These are phyloP conservation scores for Brachynemurus nebulosus DNA, from an alignment of 2,888 invertebrate species.

Conservation along the genomic window DNA sequence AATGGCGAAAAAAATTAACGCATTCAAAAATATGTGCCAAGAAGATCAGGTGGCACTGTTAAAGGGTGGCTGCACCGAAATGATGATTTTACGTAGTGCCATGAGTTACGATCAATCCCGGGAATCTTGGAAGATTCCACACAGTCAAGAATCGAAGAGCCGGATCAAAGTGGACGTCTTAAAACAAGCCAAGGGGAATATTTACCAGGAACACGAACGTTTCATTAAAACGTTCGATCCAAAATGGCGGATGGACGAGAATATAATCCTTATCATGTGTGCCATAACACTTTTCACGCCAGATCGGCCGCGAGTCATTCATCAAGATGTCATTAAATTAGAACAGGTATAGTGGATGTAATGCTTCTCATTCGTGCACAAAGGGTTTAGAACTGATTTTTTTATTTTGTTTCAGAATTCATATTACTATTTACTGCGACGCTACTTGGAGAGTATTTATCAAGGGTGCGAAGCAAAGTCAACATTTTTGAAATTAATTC, in stretches of 20 bases:
- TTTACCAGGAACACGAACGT: conserved; percentile 74
- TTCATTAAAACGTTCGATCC: conserved; percentile 78
- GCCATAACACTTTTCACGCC: conserved; percentile 87
- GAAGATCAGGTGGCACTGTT: conserved; percentile 80
- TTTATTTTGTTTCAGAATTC: conserved; percentile 47
- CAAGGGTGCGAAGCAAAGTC: conserved; percentile 78
- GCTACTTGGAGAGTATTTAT: conserved; percentile 72
- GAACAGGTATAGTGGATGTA: conserved; percentile 50
- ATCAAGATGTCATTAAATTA: conserved; percentile 68
- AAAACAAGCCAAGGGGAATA: conserved; percentile 78
- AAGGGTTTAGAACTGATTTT: conserved; percentile 10
- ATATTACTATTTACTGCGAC: conserved; percentile 74
- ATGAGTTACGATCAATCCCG: conserved; percentile 82
- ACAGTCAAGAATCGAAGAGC: conserved; percentile 58
- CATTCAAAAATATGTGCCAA: conserved; percentile 87
- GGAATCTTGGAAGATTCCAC: conserved; percentile 84
- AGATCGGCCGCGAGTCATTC: conserved; percentile 62
- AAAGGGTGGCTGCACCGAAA: conserved; percentile 91
- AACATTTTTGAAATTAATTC: conserved; percentile 73
- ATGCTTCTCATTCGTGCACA: neutral
- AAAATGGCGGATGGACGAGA: conserved; percentile 74
- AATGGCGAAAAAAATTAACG: conserved; percentile 73
- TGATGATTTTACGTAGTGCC: conserved; percentile 88
- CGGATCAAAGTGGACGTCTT: conserved; percentile 79
- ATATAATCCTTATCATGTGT: conserved; percentile 79